Conservation (phyloP, 1,140 invertebrate species). For the Phocides pigmalion region DNA sequence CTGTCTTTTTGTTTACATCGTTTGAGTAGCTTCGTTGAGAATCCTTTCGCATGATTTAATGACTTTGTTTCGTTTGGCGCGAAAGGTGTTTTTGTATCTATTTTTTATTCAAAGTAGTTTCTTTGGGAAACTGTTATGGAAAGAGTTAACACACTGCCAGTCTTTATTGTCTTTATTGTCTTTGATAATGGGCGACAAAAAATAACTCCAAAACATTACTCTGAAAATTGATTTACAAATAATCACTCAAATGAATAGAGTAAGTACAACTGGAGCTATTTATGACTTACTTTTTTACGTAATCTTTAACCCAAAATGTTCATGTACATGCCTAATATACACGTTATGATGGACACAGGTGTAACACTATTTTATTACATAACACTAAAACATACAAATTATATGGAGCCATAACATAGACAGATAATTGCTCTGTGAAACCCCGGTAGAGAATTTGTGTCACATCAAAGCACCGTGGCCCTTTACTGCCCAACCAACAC, state of each 20-base stretch:
- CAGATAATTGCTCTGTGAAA: constrained; percentile 25
- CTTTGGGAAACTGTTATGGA: no score
- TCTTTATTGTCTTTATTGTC: no score
- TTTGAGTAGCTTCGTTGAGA: not conserved
- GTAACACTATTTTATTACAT: constrained; percentile 17
- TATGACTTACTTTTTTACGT: no score
- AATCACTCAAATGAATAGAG: no score
- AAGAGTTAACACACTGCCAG: no score
- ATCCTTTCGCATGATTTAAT: not conserved
- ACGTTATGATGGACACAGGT: not conserved
- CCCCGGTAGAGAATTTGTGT: constrained; percentile 18
- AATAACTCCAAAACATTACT: no score
- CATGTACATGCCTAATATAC: no score
- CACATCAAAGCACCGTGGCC: constrained; percentile 26
- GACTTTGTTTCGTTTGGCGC: not conserved
- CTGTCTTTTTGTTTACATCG: constrained; percentile 35
- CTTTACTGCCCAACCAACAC: constrained; percentile 32
- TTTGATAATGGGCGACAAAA: no score
- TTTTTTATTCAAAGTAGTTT: not conserved
- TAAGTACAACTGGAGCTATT: no score
- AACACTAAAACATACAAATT: constrained; percentile 20
- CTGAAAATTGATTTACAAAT: no score
- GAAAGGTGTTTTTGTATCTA: not conserved
- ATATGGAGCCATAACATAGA: constrained; percentile 26
- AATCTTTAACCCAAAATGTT: no score